Evolutionary conservation across 1,140 invertebrate species (phyloP).

Genomic region (Ceratoteleas bidentatus): DNA sequence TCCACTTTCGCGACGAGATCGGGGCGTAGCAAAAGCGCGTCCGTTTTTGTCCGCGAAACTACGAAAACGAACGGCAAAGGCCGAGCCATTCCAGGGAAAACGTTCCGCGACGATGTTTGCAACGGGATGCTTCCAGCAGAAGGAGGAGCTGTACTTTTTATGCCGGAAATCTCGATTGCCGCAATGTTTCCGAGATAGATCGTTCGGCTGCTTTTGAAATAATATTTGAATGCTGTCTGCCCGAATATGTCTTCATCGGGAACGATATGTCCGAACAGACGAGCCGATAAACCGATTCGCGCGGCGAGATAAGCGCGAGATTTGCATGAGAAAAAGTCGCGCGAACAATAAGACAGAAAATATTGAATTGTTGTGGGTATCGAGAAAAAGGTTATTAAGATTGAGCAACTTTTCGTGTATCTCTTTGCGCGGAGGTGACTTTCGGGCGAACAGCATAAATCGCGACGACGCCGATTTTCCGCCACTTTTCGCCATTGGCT

Average conservation of each 20-base stretch:
- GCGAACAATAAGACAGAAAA: constrained; percentile 28
- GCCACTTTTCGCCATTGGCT: too few species aligned
- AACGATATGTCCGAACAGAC: background rate
- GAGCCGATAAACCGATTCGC: constrained; percentile 21
- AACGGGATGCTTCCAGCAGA: too few species aligned
- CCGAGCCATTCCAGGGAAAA: constrained; percentile 1
- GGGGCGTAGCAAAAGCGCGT: constrained; percentile 75
- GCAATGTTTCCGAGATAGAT: too few species aligned
- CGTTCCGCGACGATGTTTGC: background rate
- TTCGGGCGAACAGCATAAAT: constrained; percentile 6
- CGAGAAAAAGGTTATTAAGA: constrained; percentile 42
- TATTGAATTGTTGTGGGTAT: constrained; percentile 44
- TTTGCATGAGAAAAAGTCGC: constrained; percentile 38
- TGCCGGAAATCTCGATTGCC: too few species aligned
- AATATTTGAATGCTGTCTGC: background rate
- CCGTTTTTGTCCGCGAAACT: constrained; percentile 35
- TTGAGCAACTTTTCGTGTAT: constrained; percentile 32
- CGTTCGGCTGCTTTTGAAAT: too few species aligned
- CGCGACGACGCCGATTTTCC: background rate
- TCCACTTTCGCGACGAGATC: constrained; percentile 81
- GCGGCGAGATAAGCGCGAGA: constrained; percentile 20
- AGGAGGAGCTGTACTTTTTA: too few species aligned
- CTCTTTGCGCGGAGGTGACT: background rate
- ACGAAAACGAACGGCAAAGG: constrained; percentile 8
- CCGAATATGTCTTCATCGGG: background rate